These are phyloP conservation scores for Cecropterus lyciades DNA, from an alignment of 1,140 invertebrate species.

Conservation along the genomic window DNA sequence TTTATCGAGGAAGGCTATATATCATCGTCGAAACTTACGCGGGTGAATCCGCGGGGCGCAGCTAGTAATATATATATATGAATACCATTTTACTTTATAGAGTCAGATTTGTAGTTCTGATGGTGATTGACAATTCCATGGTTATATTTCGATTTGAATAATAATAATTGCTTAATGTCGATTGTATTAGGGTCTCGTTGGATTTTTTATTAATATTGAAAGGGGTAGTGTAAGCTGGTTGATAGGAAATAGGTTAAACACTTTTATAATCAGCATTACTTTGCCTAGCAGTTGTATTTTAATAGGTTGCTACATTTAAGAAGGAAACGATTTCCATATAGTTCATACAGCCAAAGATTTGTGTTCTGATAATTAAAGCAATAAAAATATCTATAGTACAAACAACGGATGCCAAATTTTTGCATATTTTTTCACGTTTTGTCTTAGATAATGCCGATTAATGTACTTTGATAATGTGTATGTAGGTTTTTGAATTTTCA, in stretches of 20 bases:
- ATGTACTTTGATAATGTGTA: background rate
- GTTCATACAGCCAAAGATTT: conserved; percentile 44
- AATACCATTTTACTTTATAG: too few species aligned
- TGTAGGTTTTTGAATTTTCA: conserved; percentile 7
- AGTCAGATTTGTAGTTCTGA: too few species aligned
- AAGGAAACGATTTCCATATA: background rate
- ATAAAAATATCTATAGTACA: conserved; percentile 59
- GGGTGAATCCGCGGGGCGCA: too few species aligned
- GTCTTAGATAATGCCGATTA: background rate
- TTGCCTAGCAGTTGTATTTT: conserved; percentile 16
- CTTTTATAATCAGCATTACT: background rate
- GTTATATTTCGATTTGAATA: background rate
- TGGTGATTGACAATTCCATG: background rate
- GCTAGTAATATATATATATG: too few species aligned
- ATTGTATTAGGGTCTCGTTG: background rate
- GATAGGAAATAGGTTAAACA: background rate
- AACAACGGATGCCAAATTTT: conserved; percentile 62
- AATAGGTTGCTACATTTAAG: conserved; percentile 6
- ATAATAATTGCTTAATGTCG: background rate
- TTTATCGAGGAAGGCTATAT: too few species aligned
- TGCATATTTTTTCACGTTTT: conserved; percentile 45
- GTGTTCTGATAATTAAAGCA: conserved; percentile 47
- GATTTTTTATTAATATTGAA: conserved; percentile 12
- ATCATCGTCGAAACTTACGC: too few species aligned
- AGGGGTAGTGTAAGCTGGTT: background rate